Evolutionary conservation across 2,888 invertebrate species (phyloP).

Genomic region (Argynnis bischoffii): DNA sequence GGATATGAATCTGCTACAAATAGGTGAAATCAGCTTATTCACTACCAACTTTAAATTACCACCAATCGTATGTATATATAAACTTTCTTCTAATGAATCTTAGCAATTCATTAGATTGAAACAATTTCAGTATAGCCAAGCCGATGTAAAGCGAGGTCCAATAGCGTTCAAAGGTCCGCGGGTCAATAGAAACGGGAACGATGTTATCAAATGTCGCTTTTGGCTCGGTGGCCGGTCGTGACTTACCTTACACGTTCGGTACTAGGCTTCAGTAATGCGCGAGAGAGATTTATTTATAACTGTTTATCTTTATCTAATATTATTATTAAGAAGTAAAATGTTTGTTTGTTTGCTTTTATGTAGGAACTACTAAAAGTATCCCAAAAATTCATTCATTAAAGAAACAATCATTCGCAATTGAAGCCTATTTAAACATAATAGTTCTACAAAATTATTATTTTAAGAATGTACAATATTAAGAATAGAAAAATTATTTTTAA

Average conservation of each 20-base stretch:
- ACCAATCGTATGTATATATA: neutral
- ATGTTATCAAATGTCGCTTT: conserved; percentile 78
- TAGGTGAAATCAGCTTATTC: no score
- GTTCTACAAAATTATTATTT: no score
- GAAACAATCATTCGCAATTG: no score
- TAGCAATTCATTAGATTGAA: conserved; percentile 31
- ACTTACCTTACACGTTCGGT: conserved; percentile 73
- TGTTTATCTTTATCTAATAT: conserved; percentile 11
- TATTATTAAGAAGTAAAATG: neutral
- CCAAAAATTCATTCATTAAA: no score
- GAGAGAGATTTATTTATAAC: conserved; percentile 39
- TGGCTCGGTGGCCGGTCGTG: conserved; percentile 76
- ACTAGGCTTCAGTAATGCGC: conserved; percentile 40
- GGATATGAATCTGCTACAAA: no score
- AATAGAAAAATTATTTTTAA: no score
- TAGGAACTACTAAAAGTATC: no score
- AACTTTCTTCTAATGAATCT: neutral
- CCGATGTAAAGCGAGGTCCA: conserved; percentile 55
- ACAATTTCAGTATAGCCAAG: conserved; percentile 35
- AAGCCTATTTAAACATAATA: no score
- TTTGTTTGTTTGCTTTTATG: no score
- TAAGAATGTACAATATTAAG: no score
- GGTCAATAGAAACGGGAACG: conserved; percentile 73
- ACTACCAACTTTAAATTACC: no score
- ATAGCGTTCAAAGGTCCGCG: conserved; percentile 57